Conservation (phyloP, 2,797 vertebrate species). For the Selene dorsalis region DNA sequence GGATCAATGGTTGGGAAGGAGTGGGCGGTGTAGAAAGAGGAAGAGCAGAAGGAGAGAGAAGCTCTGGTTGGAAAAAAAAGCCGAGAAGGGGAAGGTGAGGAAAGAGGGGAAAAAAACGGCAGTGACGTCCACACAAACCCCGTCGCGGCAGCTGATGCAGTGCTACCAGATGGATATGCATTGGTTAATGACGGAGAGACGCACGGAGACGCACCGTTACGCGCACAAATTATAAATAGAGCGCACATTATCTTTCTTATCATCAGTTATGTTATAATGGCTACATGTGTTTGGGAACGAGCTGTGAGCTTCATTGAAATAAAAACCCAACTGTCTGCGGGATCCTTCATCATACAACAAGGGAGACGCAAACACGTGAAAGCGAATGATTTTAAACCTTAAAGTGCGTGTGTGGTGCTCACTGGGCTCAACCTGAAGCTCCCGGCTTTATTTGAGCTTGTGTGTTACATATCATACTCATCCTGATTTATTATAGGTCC, state of each 20-base stretch:
- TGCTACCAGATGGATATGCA: conserved; percentile 62
- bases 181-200: conserved; percentile 63
- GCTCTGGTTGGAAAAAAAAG: conserved; percentile 54
- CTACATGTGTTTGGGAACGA: neutral
- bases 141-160: conserved; percentile 72
- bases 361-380: neutral
- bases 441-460: neutral
- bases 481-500: conserved; percentile 3
- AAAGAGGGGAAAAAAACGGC: conserved; percentile 31
- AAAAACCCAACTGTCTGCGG: neutral
- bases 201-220: conserved; percentile 59
- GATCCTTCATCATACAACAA: neutral
- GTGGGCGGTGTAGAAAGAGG: conserved; percentile 72
- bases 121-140: conserved; percentile 71
- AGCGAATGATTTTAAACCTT: neutral
- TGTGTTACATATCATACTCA: no score
- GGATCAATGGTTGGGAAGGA: conserved; percentile 72
- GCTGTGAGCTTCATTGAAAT: neutral
- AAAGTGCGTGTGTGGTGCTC: neutral
- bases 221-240: conserved; percentile 66
- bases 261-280: neutral
- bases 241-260: conserved; percentile 31
- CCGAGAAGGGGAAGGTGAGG: conserved; percentile 29
- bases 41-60: conserved; percentile 60
- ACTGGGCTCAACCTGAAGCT: neutral